Conservation (phyloP, 1,140 invertebrate species). For the Neodiprion fabricii region DNA sequence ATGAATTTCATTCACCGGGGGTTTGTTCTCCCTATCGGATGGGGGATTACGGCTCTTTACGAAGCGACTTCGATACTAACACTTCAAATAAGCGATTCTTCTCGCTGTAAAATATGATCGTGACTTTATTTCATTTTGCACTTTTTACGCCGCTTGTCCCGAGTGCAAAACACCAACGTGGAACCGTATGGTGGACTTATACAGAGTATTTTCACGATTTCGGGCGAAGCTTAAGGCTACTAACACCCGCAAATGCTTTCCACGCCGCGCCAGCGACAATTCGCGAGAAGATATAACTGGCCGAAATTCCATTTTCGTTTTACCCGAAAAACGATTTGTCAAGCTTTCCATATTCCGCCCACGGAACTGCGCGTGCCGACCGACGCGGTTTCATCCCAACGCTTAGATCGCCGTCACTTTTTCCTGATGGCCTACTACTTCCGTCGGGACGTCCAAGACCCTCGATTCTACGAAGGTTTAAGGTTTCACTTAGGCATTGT, state of each 20-base stretch:
- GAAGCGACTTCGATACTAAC: too few relatives aligned
- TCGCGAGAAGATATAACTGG: not conserved
- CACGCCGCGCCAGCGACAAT: too few relatives aligned
- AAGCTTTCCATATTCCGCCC: not conserved
- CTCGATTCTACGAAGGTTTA: not conserved
- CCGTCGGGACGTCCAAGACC: not conserved
- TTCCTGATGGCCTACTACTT: not conserved
- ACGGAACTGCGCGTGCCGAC: not conserved
- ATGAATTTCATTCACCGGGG: conserved; percentile 27
- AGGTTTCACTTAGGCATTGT: not conserved
- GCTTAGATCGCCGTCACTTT: not conserved
- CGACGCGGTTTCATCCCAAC: too few relatives aligned
- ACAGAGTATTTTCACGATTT: too few relatives aligned
- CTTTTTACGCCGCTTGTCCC: too few relatives aligned
- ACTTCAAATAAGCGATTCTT: too few relatives aligned
- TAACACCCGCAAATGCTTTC: too few relatives aligned
- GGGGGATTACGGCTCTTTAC: not conserved
- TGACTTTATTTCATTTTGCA: too few relatives aligned
- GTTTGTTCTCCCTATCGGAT: not conserved
- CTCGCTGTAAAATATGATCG: too few relatives aligned
- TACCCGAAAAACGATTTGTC: not conserved
- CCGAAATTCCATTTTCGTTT: conserved; percentile 4
- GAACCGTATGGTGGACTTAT: too few relatives aligned
- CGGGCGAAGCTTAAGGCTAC: too few relatives aligned
- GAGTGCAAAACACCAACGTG: too few relatives aligned